Conservation (phyloP, 92 coral and sea anemone genomes). For the Metridium senile region DNA sequence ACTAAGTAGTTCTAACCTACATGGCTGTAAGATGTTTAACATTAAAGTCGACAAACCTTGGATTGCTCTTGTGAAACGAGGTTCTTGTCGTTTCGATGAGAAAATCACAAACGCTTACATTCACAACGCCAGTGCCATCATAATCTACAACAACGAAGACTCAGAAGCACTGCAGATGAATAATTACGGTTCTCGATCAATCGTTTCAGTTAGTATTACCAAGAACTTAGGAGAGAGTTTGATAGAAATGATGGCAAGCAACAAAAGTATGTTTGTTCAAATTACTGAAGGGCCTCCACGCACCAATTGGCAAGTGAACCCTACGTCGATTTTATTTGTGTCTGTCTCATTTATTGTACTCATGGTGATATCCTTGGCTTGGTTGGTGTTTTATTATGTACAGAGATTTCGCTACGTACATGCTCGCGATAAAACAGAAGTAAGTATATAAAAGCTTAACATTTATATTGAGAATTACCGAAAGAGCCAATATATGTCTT, state of each 20-base stretch:
- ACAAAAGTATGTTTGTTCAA: conserved; percentile 66
- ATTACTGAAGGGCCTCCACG: conserved; percentile 47
- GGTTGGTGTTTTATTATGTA: conserved; percentile 96
- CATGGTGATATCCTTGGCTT: conserved; percentile 97
- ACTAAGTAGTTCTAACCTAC: conserved; percentile 41
- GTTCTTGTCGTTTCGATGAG: conserved; percentile 69
- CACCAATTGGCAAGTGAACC: conserved; percentile 75
- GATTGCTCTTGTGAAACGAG: conserved; percentile 86
- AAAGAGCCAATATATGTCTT: not conserved
- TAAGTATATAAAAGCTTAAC: conserved; percentile 34
- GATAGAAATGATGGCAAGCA: conserved; percentile 50
- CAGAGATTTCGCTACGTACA: conserved; percentile 96
- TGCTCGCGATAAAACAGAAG: conserved; percentile 99
- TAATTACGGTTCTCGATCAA: conserved; percentile 36
- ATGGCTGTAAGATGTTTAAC: conserved; percentile 78
- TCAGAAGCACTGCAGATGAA: conserved; percentile 45
- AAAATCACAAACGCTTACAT: conserved; percentile 84
- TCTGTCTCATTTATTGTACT: conserved; percentile 96
- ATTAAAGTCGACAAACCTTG: conserved; percentile 70
- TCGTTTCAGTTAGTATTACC: conserved; percentile 77
- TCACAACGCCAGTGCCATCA: conserved; percentile 89
- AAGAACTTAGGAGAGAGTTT: conserved; percentile 66
- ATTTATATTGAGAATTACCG: not conserved
- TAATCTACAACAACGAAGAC: conserved; percentile 64
- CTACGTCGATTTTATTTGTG: conserved; percentile 93